A percentile compares a stretch with the other conserved stretches of the same genome.
Conservation (phyloP, 2,797 vertebrate species). For the Heteromormyrus szaboi region DNA sequence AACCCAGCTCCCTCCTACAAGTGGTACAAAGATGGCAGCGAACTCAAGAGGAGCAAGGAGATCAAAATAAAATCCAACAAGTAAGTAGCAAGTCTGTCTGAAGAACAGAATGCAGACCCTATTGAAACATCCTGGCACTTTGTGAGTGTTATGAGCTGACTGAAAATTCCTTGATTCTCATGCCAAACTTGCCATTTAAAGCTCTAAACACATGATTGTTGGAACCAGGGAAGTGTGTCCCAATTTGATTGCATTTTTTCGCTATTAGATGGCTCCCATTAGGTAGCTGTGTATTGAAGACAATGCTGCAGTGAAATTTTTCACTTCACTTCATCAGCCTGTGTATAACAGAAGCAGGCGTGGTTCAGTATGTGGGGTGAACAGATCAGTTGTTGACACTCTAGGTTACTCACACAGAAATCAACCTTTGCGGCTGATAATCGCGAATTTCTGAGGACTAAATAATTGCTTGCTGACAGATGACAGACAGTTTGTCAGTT, state of each 20-base stretch:
- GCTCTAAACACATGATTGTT: background rate
- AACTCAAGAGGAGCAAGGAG: constrained; percentile 87
- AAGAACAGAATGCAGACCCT: background rate
- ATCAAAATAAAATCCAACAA: constrained; percentile 90
- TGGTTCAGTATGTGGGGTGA: background rate
- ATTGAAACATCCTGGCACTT: background rate
- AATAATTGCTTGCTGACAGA: background rate
- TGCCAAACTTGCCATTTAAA: background rate
- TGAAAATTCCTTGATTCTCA: background rate
- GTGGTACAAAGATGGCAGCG: constrained; percentile 92
- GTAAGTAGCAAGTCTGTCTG: constrained; percentile 60
- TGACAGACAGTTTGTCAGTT: background rate
- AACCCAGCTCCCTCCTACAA: constrained; percentile 87
- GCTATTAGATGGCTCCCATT: background rate
- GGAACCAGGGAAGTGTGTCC: background rate
- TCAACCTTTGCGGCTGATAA: background rate
- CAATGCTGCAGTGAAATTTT: background rate
- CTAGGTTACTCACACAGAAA: background rate
- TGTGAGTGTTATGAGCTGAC: background rate
- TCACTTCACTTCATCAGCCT: background rate
- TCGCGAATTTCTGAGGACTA: background rate
- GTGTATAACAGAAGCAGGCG: background rate
- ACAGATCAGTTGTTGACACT: background rate
- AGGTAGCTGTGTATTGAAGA: background rate
- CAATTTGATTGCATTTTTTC: background rate